Evolutionary conservation across 2,797 vertebrate genomes (phyloP).

Genomic region (Pipistrellus pipistrellus): DNA sequence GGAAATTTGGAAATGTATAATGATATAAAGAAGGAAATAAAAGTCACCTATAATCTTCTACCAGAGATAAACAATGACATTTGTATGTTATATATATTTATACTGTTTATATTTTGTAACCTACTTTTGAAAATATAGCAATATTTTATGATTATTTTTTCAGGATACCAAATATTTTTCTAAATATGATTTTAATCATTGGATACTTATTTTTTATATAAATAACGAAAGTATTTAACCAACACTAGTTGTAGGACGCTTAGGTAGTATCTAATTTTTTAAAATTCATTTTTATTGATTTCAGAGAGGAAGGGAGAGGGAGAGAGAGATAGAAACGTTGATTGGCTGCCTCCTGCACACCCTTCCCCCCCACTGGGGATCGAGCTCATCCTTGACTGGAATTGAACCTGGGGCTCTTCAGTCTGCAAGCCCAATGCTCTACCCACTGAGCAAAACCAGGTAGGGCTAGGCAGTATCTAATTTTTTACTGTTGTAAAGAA

Average conservation of each 20-base stretch:
- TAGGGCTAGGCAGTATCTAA: background rate
- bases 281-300: too few species aligned
- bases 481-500: background rate
- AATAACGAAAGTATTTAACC: background rate
- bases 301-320: too few species aligned
- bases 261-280: background rate
- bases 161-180: background rate
- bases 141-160: slow-evolving; percentile 1
- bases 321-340: too few species aligned
- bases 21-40: slow-evolving; percentile 21
- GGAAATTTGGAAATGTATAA: slow-evolving; percentile 44
- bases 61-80: background rate
- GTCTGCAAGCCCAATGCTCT: too few species aligned
- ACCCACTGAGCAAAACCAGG: too few species aligned
- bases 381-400: too few species aligned
- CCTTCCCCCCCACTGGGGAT: too few species aligned
- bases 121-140: background rate
- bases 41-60: background rate
- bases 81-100: background rate
- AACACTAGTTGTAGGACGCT: background rate
- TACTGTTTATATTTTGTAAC: slow-evolving; percentile 20
- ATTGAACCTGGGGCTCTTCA: too few species aligned
- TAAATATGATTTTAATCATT: slow-evolving; percentile 39
- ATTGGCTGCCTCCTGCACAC: too few species aligned
- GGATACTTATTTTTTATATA: background rate